Base-by-base conservation (phyloP, 2,888 invertebrate genomes). In the Trichopria drosophilae region DNA sequence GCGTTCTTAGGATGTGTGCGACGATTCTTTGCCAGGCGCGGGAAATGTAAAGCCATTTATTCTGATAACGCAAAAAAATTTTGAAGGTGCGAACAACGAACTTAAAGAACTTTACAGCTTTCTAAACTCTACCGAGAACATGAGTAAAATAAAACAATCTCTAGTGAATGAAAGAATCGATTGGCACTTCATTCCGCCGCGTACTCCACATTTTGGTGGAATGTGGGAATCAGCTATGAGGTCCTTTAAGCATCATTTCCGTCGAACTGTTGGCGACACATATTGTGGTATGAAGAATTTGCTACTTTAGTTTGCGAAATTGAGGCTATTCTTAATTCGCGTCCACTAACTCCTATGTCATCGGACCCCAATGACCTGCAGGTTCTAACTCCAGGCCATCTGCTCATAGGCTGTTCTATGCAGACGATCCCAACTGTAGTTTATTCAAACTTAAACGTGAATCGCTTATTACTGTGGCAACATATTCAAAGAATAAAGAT, bases 291-390 rank as follows among this genome's bases (percentile, higher is more conserved):
- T 18, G 32, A 32, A 10, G 13, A 32, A 10, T 32, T 32, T 3
- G 7, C 6, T 32, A 32, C 32, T 4, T 32, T 9, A 9, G 9
- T 32, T 16, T 12, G 32, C 4, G 32, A 32, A 4, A 9, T 32
- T 9, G 32, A 32, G 10, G 32, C 32, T n/a, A 32, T 32, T 32
- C 10, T 32, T 2, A 32, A 32, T n/a, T n/a, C n/a, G n/a, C n/a
- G n/a, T n/a, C n/a, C n/a, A n/a, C n/a, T n/a, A n/a, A n/a, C n/a
- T n/a, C 19, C 19, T 19, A 4, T 18, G 13, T 3, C 13, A 7
- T 2, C 6, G 16, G 7, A 15, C 32, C 1, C 13, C 32, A 9
- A 32, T 32, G 32, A 9, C 13, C 16, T 9, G 19, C 10, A 19
- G 19, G 16, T 19, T 19, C 6, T 18, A 32, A 7, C 16, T 18